Evolutionary conservation across 2,888 invertebrate species (phyloP), one percentile per base, ranked within the genome.

Genomic region (Arenicola marina): DNA sequence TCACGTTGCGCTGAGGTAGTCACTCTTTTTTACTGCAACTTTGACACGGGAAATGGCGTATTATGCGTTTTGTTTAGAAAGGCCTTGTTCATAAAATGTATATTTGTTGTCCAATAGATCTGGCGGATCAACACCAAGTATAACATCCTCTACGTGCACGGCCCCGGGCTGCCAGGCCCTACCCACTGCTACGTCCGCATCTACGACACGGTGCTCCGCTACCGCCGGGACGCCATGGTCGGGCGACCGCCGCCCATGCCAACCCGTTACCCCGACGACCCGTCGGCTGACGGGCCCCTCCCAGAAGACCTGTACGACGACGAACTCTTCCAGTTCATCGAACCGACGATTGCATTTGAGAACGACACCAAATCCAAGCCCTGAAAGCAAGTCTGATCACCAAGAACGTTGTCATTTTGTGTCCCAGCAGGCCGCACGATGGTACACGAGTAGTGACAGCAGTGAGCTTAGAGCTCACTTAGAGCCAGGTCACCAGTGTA

Each of bases 41-140:
- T n/a, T n/a, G n/a, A n/a, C n/a, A n/a, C n/a, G n/a, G n/a, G n/a
- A n/a, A n/a, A n/a, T n/a, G n/a, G n/a, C n/a, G n/a, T n/a, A n/a
- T n/a, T n/a, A n/a, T n/a, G n/a, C n/a, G n/a, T n/a, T n/a, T n/a
- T n/a, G n/a, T n/a, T n/a, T n/a, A n/a, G n/a, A n/a, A n/a, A n/a
- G n/a, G n/a, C n/a, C n/a, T n/a, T n/a, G n/a, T n/a, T n/a, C n/a
- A n/a, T n/a, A n/a, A n/a, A n/a, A n/a, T n/a, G n/a, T n/a, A n/a
- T n/a, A n/a, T n/a, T n/a, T n/a, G n/a, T n/a, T n/a, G n/a, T n/a
- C n/a, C n/a, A n/a, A n/a, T n/a, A 93, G 89, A 90, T 98, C 73
- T 88, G 92, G 85, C 88, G 97, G 66, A 92, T 98, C 43, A 95
- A 97, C 79, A 92, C 92, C n/a, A 92, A 94, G 80, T 89, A 93